Evolutionary conservation across 1,140 invertebrate genomes (phyloP), one percentile per base, ranked within the genome.

Genomic region (Temnothorax curvispinosus): DNA sequence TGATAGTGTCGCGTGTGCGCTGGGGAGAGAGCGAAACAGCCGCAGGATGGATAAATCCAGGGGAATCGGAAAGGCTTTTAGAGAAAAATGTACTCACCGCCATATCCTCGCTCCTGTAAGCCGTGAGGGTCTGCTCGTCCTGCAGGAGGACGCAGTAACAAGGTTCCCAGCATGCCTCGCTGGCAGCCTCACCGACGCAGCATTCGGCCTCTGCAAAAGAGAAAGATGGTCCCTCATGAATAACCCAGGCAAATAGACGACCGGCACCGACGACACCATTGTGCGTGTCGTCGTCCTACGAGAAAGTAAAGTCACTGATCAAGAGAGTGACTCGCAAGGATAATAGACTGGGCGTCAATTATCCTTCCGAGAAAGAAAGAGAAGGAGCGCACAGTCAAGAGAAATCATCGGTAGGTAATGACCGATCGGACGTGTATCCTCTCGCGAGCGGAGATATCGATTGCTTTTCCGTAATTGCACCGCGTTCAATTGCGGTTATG

Each of bases 101-200:
- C 96, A 98, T 97, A 95, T 98, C 98, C 95, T 98, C 98, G 93
- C 97, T 98, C 87, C 97, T 97, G 94, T 98, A 98, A 56, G 97
- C 97, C 9, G 98, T 98, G 92, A 98, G 97, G 44, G 97, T 98
- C 92, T 97, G 97, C 87, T 98, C 97, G 93, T 98, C 97, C 95
- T 98, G 98, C 58, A 98, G 96, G 77, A 98, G 96, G 41, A 98
- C 98, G 95, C 98, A 98, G 95, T 98, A 98, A 92, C 97, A 97
- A 7, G 98, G 98, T 93, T 98, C 97, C 98, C 98, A 98, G 50
- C 97, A 96, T 80, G 96, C 95, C 78, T 95, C 95, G 64, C 92
- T 93, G 44, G 92, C 87, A 47, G 93, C 82, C 58, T 95, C 94
- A 84, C 94, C 93, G 18, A 94, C 91, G 89, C 94, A 95, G 90